Evolutionary conservation across 2,113 vertebrate genomes (phyloP), one percentile per base, ranked within the genome.

Genomic region (Centropus unirufus): DNA sequence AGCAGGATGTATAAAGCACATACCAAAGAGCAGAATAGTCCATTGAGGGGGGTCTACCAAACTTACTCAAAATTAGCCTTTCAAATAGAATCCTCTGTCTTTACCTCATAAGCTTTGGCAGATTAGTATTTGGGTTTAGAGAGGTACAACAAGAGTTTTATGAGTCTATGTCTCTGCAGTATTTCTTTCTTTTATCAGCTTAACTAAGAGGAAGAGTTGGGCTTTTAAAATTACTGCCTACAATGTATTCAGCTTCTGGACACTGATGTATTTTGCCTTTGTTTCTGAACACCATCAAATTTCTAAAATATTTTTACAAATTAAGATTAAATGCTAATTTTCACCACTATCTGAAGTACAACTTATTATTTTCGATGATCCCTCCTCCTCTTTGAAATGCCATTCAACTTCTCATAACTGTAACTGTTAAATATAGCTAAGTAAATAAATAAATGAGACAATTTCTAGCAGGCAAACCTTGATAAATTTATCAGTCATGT

Each of bases 381-480:
- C 47, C 7, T 90, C 26, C 72, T 93, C 18, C 32, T 90, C 66
- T 96, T 94, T 92, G 95, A 94, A 95, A 93, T 92, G 86, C 68
- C 96, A 94, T 64, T 95, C 84, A 92, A 29, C 42, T 63, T 73
- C 68, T 77, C 75, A 92, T 87, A 85, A 47, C 22, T 59, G 66
- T 46, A 84, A 61, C 66, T 16, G 61, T 95, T 87, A 92, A 93
- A 79, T 68, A 69, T 4, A 94, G 29, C 89, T 76, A 92, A 85
- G 76, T 58, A 66, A 91, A 78, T 85, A 89, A 82, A 88, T 82
- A 88, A 90, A 87, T 51, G 15, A 64, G 27, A 83, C 29, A 75
- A 12, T 89, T 90, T 62, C 32, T 83, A 64, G 32, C 23, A 32
- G 44, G 47, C 46, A 86, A 79, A 80, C 32, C 47, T 83, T 88